A percentile compares a stretch with the other conserved stretches of the same genome.
phyloP scores from a whole-genome alignment of 1,140 invertebrate genomes.

The Rhagoletis zephyria region DNA sequence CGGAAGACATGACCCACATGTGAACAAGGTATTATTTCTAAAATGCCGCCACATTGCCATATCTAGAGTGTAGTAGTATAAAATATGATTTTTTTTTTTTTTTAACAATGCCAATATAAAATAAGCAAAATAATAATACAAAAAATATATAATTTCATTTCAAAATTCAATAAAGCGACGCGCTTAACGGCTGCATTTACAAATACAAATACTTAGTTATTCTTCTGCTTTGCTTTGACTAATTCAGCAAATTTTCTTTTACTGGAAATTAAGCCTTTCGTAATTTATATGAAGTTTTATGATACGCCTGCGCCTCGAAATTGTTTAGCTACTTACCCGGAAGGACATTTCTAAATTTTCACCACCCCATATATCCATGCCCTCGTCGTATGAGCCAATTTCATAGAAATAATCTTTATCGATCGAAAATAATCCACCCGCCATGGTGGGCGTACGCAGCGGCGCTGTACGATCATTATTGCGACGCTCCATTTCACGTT shows the following conservation, averaged over 20 bases:
- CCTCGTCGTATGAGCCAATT: slow-evolving; percentile 96
- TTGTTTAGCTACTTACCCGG: slow-evolving; percentile 80
- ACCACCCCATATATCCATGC: slow-evolving; percentile 99
- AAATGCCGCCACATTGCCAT: slow-evolving; percentile 96
- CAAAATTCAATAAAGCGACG: background rate
- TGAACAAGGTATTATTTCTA: slow-evolving; percentile 96
- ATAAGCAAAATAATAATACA: background rate
- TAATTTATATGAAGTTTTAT: background rate
- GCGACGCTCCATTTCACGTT: slow-evolving; percentile 92
- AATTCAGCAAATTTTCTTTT: background rate
- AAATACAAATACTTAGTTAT: background rate
- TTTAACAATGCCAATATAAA: slow-evolving; percentile 35
- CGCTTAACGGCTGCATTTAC: background rate
- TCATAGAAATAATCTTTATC: slow-evolving; percentile 97
- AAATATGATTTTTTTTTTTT: slow-evolving; percentile 58
- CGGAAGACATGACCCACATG: slow-evolving; percentile 98
- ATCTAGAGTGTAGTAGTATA: slow-evolving; percentile 79
- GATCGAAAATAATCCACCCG: slow-evolving; percentile 97
- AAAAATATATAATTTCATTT: background rate
- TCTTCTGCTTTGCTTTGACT: background rate
- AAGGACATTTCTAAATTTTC: slow-evolving; percentile 99
- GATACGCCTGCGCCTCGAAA: background rate
- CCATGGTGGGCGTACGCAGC: slow-evolving; percentile 96
- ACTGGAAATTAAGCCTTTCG: slow-evolving; percentile 11
- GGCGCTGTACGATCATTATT: slow-evolving; percentile 91